A percentile compares a stretch with the other conserved stretches of the same genome.
These are phyloP conservation scores for Drosophila lacertosa DNA, from an alignment of 1,140 invertebrate genomes.

Conservation along the genomic window DNA sequence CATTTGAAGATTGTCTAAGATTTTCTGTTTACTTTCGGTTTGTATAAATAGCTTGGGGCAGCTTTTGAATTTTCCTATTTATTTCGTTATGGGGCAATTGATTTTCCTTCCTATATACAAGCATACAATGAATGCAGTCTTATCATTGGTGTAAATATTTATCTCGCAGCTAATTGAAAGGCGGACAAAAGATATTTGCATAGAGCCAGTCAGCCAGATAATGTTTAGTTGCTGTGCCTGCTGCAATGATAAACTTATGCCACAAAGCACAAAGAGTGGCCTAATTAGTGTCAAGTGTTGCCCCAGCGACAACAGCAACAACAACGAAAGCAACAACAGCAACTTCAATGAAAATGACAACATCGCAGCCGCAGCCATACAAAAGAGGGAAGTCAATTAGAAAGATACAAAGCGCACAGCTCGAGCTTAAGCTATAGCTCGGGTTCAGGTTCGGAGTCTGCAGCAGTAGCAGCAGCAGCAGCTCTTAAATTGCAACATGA, in stretches of 20 bases:
- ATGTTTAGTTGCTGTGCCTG: slow-evolving; percentile 55
- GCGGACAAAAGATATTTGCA: slow-evolving; percentile 70
- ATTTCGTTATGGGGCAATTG: slow-evolving; percentile 43
- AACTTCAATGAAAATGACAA: slow-evolving; percentile 72
- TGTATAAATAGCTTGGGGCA: slow-evolving; percentile 35
- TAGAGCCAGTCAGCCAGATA: slow-evolving; percentile 52
- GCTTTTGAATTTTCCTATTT: slow-evolving; percentile 55
- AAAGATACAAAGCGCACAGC: slow-evolving; percentile 71
- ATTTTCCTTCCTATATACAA: slow-evolving; percentile 70
- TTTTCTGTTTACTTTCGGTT: slow-evolving; percentile 35
- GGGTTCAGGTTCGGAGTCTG: slow-evolving; percentile 32
- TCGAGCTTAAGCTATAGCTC: slow-evolving; percentile 13
- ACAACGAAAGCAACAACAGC: slow-evolving; percentile 32
- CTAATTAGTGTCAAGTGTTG: slow-evolving; percentile 82
- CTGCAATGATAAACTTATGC: slow-evolving; percentile 50
- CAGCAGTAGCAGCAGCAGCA: slow-evolving; percentile 14
- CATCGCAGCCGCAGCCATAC: slow-evolving; percentile 66
- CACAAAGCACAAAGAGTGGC: slow-evolving; percentile 74
- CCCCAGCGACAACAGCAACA: slow-evolving; percentile 47
- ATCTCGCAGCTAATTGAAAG: slow-evolving; percentile 67
- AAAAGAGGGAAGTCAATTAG: slow-evolving; percentile 82
- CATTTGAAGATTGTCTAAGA: slow-evolving; percentile 30
- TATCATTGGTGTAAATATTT: slow-evolving; percentile 72
- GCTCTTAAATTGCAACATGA: slow-evolving; percentile 58
- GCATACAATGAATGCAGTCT: slow-evolving; percentile 42